Conservation (phyloP, 2,797 vertebrate genomes). For the Columba guinea region DNA sequence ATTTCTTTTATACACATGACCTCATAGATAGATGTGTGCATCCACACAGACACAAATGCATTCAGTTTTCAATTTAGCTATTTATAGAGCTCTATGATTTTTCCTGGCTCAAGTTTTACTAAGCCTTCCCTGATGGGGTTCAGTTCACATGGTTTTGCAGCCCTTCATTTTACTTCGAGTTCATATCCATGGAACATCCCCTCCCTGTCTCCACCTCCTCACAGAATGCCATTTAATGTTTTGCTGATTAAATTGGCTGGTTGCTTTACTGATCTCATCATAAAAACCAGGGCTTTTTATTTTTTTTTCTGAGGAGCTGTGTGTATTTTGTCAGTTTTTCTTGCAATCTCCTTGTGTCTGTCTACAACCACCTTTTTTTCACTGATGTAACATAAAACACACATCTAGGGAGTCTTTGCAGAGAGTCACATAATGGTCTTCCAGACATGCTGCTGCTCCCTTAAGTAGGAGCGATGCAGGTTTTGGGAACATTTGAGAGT, state of each 20-base stretch:
- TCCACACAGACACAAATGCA: conserved; percentile 2
- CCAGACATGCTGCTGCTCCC: not conserved
- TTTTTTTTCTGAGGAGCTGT: not conserved
- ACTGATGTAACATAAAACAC: not conserved
- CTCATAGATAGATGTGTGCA: conserved; percentile 35
- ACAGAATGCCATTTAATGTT: not conserved
- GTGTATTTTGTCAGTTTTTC: not conserved
- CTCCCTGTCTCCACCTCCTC: not conserved
- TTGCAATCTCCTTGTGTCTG: not conserved
- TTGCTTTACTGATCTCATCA: not conserved
- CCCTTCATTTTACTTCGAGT: not conserved
- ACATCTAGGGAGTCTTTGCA: not conserved
- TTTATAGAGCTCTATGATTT: conserved; percentile 61
- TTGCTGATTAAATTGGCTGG: not conserved
- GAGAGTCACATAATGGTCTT: not conserved
- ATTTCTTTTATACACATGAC: conserved; percentile 35
- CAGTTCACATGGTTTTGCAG: conserved; percentile 6
- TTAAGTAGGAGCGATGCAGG: not conserved
- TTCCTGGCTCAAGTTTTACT: conserved; percentile 47
- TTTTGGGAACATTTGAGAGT: not conserved
- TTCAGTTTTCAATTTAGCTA: conserved; percentile 58
- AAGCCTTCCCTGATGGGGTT: conserved; percentile 26
- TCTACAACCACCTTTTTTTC: not conserved
- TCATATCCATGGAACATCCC: not conserved
- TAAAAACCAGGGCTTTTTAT: not conserved